Evolutionary conservation across 2,797 vertebrate species (phyloP), one percentile per base, ranked within the genome.

Genomic region (Enteromius paludinosus): DNA sequence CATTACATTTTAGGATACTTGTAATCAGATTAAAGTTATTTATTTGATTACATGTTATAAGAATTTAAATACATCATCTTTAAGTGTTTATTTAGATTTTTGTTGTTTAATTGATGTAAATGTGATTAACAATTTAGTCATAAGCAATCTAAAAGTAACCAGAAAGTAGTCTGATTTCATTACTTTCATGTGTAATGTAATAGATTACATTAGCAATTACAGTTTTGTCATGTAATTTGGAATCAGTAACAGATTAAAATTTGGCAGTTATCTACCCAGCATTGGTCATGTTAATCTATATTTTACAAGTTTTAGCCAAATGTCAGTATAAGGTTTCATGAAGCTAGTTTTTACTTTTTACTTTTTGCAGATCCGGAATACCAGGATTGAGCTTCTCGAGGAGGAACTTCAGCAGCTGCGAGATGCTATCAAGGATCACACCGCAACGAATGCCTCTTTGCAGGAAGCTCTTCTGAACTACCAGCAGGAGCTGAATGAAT

Each of bases 321-420:
- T 78, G 10, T 64, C 15, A 20, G 59, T 49, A 18, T 35, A 62
- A 23, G 20, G 28, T 35, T 45, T 49, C 1, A 3, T 65, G 4
- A 9, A 33, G 3, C 38, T 9, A 11, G 30, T 52, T 20, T 14
- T 38, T 28, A 14, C 6, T n/a, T n/a, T n/a, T n/a, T n/a, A n/a
- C n/a, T n/a, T n/a, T n/a, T n/a, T n/a, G n/a, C n/a, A n/a, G n/a
- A 96, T 99, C 86, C 96, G 96, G 86, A 97, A 95, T 89, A 98
- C 97, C 61, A 96, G 92, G 91, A 99, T 99, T 52, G 97, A 98
- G 78, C 86, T 99, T 73, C 91, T 99, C 74, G 97, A 99, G 88
- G 98, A 99, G 85, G 95, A 99, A 85, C 95, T 99, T 72, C 93
- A 94, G 11, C 92, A 93, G 87, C 89, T 97, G 82, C 96, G 90